Percentiles rank a stretch among this genome's conserved stretches.
Evolutionary conservation across 2,797 vertebrate species (phyloP).

Genomic region (Phylloscopus collybita): DNA sequence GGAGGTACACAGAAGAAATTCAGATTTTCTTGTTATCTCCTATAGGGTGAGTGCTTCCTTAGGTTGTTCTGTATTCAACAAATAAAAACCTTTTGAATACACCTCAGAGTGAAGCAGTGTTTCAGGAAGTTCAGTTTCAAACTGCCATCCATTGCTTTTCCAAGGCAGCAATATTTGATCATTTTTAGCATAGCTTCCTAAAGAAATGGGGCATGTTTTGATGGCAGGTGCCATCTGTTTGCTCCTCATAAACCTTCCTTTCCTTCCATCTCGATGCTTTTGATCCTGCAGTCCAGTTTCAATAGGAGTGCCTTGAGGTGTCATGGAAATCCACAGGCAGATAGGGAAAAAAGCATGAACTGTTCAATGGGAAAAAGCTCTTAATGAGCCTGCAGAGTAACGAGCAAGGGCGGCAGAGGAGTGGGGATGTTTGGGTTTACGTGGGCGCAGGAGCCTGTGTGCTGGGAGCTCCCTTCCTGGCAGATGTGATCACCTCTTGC

Average conservation of each 20-base stretch:
- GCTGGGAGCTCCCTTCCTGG: neutral
- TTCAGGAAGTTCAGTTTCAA: neutral
- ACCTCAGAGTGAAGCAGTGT: neutral
- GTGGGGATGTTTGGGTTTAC: accelerated
- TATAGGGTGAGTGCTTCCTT: neutral
- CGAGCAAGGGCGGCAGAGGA: neutral
- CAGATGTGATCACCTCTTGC: neutral
- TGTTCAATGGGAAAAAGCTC: neutral
- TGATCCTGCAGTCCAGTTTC: neutral
- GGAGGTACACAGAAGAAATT: neutral
- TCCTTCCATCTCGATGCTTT: neutral
- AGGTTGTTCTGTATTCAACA: neutral
- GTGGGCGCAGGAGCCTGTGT: accelerated
- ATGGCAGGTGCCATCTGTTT: neutral
- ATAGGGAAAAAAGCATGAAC: neutral
- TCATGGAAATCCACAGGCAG: neutral
- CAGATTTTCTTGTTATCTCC: neutral
- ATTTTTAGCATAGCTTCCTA: neutral
- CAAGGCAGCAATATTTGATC: neutral
- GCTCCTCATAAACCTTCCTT: neutral
- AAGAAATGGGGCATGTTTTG: neutral
- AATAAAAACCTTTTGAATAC: neutral
- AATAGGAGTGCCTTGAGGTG: neutral
- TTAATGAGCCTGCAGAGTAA: accelerated
- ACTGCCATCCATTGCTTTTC: neutral